A percentile compares a stretch with the other conserved stretches of the same genome.
Conservation (phyloP, 2,888 invertebrate genomes). For the Ectemnius cavifrons region DNA sequence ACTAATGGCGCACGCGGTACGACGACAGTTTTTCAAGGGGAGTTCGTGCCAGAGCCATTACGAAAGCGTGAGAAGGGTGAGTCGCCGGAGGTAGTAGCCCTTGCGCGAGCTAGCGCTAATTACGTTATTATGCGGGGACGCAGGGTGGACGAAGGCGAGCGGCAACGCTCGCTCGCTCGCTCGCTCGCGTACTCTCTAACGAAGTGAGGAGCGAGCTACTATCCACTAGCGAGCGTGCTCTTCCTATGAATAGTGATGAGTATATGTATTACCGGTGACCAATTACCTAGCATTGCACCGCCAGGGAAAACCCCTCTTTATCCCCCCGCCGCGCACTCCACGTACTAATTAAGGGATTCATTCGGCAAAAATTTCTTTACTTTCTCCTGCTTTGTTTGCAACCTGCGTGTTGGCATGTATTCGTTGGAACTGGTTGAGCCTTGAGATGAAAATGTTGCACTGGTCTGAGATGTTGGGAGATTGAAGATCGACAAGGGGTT, state of each 20-base stretch:
- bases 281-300: constrained; percentile 64
- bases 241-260: constrained; percentile 76
- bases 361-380: background rate
- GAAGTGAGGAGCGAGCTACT: constrained; percentile 43
- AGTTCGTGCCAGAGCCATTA: constrained; percentile 64
- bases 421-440: too few species aligned
- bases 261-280: constrained; percentile 60
- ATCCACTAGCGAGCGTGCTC: constrained; percentile 57
- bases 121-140: constrained; percentile 72
- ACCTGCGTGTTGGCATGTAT: background rate
- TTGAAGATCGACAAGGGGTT: background rate
- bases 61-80: constrained; percentile 65
- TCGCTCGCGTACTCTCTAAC: constrained; percentile 58
- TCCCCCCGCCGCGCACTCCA: background rate
- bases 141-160: constrained; percentile 49
- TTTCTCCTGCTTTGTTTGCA: background rate
- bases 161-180: too few species aligned
- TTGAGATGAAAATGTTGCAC: too few species aligned
- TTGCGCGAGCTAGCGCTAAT: constrained; percentile 69
- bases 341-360: too few species aligned
- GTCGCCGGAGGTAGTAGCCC: constrained; percentile 51
- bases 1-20: constrained; percentile 61
- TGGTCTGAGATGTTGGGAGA: too few species aligned
- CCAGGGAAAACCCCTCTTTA: constrained; percentile 4
- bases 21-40: constrained; percentile 49